Base-by-base conservation (phyloP, 2,888 invertebrate species). In the Allolobophora icterica region DNA sequence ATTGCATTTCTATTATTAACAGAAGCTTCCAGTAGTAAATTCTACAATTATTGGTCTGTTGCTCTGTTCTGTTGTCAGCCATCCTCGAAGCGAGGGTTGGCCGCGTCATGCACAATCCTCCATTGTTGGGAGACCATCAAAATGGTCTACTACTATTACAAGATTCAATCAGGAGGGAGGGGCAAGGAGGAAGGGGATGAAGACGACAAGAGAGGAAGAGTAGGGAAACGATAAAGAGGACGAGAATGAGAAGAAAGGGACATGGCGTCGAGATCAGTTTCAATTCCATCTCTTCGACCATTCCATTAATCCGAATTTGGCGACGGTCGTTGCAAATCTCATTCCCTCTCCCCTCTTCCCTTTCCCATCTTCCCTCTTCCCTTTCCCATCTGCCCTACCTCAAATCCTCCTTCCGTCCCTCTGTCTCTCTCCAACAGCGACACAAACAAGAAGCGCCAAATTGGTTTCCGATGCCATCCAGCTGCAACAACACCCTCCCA, bases 401-500 rank as follows among this genome's bases (percentile, higher is more conserved):
- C 89, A 8, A 17, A 13, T 35, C 33, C 35, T 40, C 89, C 30
- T 84, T 33, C 84, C 33, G n/a, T 35, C 35, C 84, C 84, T 84
- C 84, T 11, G 17, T 19, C 35, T 17, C 84, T 84, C 33, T 35
- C 87, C 17, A 34, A 35, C 38, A 87, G 2, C 71, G 52, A 5
- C 21, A 84, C 33, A 33, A 84, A 15, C 84, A 34, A 87, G 71
- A 71, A n/a, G 30, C 71, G n/a, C n/a, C 71, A 71, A n/a, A 71
- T 71, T n/a, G 71, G 71, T 71, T 52, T 71, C 71, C n/a, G 71
- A 71, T 71, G 71, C 71, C 71, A 71, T 71, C 30, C 71, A 71
- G 71, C 71, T 71, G 71, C 71, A 71, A 71, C 71, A 71, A 71
- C 71, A 71, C 71, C 71, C n/a, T 71, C 71, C n/a, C 71, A 71